phyloP scores from a whole-genome alignment of 2,888 invertebrate genomes.

The Agrochola lota region DNA sequence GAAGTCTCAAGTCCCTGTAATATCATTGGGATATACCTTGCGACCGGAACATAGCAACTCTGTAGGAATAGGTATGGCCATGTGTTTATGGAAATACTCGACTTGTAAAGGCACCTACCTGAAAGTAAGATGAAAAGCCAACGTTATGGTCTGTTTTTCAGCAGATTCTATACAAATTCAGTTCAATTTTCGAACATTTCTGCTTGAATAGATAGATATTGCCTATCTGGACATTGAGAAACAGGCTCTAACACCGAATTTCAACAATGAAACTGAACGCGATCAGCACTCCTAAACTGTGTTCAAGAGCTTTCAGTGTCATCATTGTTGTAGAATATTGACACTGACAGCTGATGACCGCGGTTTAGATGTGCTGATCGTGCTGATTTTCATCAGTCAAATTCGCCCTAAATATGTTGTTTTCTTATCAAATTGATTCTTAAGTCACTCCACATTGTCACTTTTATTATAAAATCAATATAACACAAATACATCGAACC shows the following conservation, averaged over 20 bases:
- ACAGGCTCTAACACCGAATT: background rate
- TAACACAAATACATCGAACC: constrained; percentile 13
- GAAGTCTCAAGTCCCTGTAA: background rate
- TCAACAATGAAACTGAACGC: no score
- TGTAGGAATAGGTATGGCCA: background rate
- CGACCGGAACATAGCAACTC: background rate
- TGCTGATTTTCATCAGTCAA: background rate
- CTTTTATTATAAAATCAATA: background rate
- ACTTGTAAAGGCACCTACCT: background rate
- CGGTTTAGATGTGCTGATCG: background rate
- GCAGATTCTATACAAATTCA: background rate
- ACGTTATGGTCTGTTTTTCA: background rate
- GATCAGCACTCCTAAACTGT: no score
- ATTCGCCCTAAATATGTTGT: background rate
- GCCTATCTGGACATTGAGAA: background rate
- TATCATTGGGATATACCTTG: background rate
- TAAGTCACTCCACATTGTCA: background rate
- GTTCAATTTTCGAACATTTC: background rate
- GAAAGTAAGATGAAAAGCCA: background rate
- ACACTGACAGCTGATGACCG: background rate
- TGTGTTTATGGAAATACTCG: background rate
- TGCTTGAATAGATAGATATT: background rate
- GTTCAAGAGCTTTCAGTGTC: no score
- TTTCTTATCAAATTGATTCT: background rate
- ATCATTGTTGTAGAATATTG: background rate